Evolutionary conservation across 2,113 vertebrate species (phyloP).

Genomic region (Sander vitreus): DNA sequence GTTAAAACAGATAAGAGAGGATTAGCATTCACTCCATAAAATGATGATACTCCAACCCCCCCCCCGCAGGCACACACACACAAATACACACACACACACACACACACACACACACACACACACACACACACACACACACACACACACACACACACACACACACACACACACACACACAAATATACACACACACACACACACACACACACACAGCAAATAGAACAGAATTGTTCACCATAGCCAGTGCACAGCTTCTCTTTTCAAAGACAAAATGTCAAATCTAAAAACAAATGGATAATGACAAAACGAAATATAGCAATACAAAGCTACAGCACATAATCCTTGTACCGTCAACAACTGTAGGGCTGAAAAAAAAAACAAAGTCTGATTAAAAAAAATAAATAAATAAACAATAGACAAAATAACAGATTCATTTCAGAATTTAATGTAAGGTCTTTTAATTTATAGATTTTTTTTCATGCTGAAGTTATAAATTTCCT

Average conservation of each 20-base stretch:
- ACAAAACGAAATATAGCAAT: not conserved
- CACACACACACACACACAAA: conserved; percentile 28
- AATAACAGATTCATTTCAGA: not conserved
- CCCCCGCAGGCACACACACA: conserved; percentile 25
- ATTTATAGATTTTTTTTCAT: not conserved
- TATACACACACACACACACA: conserved; percentile 19
- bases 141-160: conserved; percentile 12
- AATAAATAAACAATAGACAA: not conserved
- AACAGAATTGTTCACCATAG: conserved; percentile 2
- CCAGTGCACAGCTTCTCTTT: not conserved
- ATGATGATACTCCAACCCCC: conserved; percentile 51
- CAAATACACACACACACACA: conserved; percentile 4
- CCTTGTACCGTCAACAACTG: conserved; percentile 39
- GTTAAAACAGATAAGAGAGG: conserved; percentile 81
- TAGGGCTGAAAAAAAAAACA: conserved; percentile 5
- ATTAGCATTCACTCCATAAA: conserved; percentile 80
- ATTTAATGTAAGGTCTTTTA: not conserved
- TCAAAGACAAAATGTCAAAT: conserved; percentile 28
- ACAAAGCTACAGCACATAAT: conserved; percentile 36
- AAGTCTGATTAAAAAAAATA: conserved; percentile 10
- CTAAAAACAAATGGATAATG: conserved; percentile 19
- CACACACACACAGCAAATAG: not conserved
- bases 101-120: conserved; percentile 23
- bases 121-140: too few relatives aligned
- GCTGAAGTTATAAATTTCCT: not conserved